Percentiles rank a stretch among this genome's conserved stretches.
These are phyloP conservation scores for Puma concolor DNA, from an alignment of 2,113 vertebrate species.

Conservation along the genomic window DNA sequence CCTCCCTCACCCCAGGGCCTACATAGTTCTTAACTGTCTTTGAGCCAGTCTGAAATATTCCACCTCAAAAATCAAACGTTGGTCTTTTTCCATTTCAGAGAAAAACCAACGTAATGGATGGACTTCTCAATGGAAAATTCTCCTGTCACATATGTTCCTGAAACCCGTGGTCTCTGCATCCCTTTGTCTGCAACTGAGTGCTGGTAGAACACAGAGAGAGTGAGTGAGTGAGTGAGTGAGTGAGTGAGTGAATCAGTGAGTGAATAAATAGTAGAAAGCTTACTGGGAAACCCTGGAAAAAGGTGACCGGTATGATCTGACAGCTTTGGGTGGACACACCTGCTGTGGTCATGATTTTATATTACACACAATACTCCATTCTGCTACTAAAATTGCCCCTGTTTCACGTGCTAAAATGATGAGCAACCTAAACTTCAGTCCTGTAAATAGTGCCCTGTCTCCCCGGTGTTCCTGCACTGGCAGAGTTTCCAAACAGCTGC, in stretches of 20 bases:
- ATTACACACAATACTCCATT: fast-evolving
- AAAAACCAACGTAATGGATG: not conserved
- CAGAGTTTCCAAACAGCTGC: not conserved
- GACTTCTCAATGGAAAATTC: not conserved
- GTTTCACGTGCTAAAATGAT: not conserved
- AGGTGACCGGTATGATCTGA: not conserved
- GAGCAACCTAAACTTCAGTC: not conserved
- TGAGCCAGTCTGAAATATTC: not conserved
- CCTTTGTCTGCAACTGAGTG: not conserved
- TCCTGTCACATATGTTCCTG: not conserved
- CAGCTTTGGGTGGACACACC: not conserved
- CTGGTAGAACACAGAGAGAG: not conserved
- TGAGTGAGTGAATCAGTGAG: too few species aligned
- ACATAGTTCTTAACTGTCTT: not conserved
- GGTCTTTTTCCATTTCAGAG: not conserved
- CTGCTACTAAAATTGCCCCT: not conserved
- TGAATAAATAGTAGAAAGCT: not conserved
- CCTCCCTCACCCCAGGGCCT: not conserved
- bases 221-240: fast-evolving
- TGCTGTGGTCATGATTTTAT: not conserved
- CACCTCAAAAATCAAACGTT: not conserved
- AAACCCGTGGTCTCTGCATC: not conserved
- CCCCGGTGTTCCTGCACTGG: not conserved
- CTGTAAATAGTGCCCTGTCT: not conserved
- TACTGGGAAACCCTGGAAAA: not conserved